Evolutionary conservation across 2,888 invertebrate species (phyloP), one percentile per base, ranked within the genome.

Genomic region (Urechis unicinctus): DNA sequence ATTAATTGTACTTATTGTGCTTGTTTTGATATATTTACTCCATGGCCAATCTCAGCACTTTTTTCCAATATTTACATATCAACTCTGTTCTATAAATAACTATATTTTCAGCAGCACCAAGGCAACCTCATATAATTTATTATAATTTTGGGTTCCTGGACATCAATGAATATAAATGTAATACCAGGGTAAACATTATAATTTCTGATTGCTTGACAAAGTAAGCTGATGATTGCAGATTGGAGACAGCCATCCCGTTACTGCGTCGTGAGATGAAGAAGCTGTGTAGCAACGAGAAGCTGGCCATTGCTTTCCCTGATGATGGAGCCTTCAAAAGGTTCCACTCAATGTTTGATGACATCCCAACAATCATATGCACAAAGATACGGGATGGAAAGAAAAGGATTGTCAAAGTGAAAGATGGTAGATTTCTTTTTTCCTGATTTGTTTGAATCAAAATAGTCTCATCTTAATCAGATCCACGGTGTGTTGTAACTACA

Each of bases 281-380:
- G 3, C 52, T 66, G 24, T 55, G 61, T 1, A 64, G 68, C 41
- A 58, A 46, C 2, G 42, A 57, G n/a, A 65, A 69, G 21, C 53
- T 76, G 24, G 68, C 70, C 4, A 70, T 73, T 55, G 78, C 75
- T 1, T 79, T 78, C 56, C 78, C 79, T 2, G 79, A 79, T 63
- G 78, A 78, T 52, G 79, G 79, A 25, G 78, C 78, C 0, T 68
- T 66, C 59, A 79, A 79, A 57, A 59, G 79, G 41, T 79, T 78
- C 62, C 67, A 70, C 44, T 58, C 56, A 30, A 66, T 69, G 58
- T 76, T 78, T 55, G 69, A 65, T 3, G 62, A 66, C 21, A 53
- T 58, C 9, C 58, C 57, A 1, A 49, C 48, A 6, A 69, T 78
- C 28, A 68, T 74, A 17, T 78, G 77, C 63, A 67, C 68, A 21